Percentiles rank a stretch among this genome's conserved stretches.
These are phyloP conservation scores for Chamaea fasciata DNA, from an alignment of 2,113 vertebrate genomes.

Conservation along the genomic window DNA sequence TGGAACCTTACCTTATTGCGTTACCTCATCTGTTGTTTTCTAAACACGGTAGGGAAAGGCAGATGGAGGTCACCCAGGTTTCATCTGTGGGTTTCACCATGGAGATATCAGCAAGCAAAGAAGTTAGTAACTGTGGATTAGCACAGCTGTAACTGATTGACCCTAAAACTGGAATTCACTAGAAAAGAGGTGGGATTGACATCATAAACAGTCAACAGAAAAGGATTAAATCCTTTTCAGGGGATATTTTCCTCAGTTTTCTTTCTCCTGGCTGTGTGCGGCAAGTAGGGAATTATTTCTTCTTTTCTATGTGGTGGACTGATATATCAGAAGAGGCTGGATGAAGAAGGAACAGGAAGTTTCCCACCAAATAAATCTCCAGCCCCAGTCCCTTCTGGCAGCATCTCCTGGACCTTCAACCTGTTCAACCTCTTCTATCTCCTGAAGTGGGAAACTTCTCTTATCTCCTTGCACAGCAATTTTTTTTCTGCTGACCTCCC, in stretches of 20 bases:
- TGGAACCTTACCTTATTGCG: not conserved
- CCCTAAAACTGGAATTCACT: not conserved
- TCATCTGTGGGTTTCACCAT: not conserved
- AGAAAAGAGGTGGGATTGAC: not conserved
- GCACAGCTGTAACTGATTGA: slow-evolving; percentile 29
- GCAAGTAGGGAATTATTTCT: not conserved
- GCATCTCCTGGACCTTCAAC: not conserved
- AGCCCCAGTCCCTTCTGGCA: not conserved
- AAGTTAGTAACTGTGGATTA: not conserved
- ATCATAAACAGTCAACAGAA: not conserved
- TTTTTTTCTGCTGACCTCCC: not conserved
- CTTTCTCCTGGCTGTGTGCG: not conserved
- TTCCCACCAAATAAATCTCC: not conserved
- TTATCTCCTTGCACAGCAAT: not conserved
- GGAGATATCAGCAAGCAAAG: not conserved
- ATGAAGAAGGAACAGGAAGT: not conserved
- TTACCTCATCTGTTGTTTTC: not conserved
- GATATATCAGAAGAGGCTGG: not conserved
- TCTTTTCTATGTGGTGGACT: not conserved
- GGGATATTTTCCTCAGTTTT: not conserved
- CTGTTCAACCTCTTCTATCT: not conserved
- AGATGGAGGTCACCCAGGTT: not conserved
- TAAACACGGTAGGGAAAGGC: not conserved
- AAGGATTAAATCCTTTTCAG: not conserved
- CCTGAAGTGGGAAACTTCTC: not conserved